A percentile compares a stretch with the other conserved stretches of the same genome.
These are phyloP conservation scores for Vandiemenella viatica DNA, from an alignment of 2,888 invertebrate genomes.

Conservation along the genomic window DNA sequence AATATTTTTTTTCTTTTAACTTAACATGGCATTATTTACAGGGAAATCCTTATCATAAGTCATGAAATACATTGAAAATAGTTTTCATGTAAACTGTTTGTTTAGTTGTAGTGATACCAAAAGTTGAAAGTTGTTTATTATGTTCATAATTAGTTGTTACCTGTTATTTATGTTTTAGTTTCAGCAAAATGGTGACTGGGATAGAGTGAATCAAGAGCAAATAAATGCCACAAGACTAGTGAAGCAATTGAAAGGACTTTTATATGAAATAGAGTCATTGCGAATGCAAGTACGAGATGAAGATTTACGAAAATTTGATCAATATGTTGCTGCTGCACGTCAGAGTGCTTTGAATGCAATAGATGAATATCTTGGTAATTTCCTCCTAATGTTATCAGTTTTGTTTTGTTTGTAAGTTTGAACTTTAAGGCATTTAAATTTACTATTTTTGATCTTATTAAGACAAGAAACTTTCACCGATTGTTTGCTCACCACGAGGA, in stretches of 20 bases:
- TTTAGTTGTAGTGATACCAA: background rate
- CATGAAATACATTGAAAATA: background rate
- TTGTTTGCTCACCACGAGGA: background rate
- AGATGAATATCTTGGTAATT: slow-evolving; percentile 49
- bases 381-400: background rate
- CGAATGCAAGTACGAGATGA: slow-evolving; percentile 41
- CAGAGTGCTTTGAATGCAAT: slow-evolving; percentile 47
- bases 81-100: no score
- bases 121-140: background rate
- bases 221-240: slow-evolving; percentile 48
- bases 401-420: no score
- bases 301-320: slow-evolving; percentile 51
- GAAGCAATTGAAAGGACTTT: slow-evolving; percentile 50
- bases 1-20: no score
- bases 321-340: slow-evolving; percentile 42
- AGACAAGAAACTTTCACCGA: no score
- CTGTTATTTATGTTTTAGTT: slow-evolving; percentile 15
- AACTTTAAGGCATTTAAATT: no score
- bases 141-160: background rate
- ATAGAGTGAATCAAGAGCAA: slow-evolving; percentile 48
- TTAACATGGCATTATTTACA: background rate
- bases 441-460: no score
- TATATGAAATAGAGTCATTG: slow-evolving; percentile 55
- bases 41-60: background rate
- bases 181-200: slow-evolving; percentile 44